phyloP scores from a whole-genome alignment of 2,113 vertebrate genomes.

The Phalacrocorax carbo region DNA sequence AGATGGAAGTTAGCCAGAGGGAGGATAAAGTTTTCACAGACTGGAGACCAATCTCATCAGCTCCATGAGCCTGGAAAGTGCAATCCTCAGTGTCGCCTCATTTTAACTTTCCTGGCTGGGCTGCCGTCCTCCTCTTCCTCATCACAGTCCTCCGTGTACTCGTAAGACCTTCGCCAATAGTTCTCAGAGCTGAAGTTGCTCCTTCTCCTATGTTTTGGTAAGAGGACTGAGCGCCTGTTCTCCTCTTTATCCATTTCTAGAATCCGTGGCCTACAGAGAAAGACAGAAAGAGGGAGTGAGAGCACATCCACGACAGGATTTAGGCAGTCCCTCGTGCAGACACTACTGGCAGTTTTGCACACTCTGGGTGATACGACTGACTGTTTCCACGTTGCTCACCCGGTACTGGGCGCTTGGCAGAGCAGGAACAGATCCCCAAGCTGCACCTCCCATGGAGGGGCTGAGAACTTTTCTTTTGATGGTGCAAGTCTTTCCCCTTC shows the following conservation, averaged over 20 bases:
- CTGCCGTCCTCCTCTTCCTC: constrained; percentile 77
- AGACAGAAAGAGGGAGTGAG: not conserved
- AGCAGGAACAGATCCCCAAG: not conserved
- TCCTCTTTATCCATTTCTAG: constrained; percentile 99
- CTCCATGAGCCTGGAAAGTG: constrained; percentile 24
- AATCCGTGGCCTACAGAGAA: constrained; percentile 84
- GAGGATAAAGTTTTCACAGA: constrained; percentile 65
- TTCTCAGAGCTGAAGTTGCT: constrained; percentile 86
- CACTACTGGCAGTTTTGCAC: not conserved
- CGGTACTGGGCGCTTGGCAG: not conserved
- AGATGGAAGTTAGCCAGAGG: constrained; percentile 66
- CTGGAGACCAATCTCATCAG: constrained; percentile 47
- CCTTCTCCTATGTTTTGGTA: constrained; percentile 81
- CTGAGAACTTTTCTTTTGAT: not conserved
- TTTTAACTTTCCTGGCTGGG: constrained; percentile 91
- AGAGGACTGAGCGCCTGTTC: constrained; percentile 87
- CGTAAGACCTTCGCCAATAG: constrained; percentile 85
- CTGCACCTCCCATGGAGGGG: not conserved
- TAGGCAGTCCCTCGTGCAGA: fast-evolving
- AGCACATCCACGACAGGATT: fast-evolving
- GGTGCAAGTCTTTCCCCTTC: not conserved
- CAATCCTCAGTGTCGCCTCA: constrained; percentile 90
- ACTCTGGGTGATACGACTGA: fast-evolving
- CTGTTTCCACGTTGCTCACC: not conserved
- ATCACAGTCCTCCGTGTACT: constrained; percentile 73